Conservation (phyloP, 2,113 vertebrate genomes). For the Pangasianodon gigas region DNA sequence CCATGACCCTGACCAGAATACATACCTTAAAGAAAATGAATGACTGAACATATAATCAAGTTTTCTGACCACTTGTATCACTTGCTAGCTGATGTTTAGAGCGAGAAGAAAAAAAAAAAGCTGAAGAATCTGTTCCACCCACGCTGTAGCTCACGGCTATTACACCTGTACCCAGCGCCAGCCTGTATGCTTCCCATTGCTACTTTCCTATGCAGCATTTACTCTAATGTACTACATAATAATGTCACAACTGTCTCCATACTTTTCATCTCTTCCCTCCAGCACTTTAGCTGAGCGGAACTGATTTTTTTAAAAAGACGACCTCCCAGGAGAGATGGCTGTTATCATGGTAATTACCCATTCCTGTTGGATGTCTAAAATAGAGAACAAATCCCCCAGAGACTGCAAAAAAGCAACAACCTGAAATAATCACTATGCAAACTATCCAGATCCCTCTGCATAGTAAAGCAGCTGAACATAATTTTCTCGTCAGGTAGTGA, state of each 20-base stretch:
- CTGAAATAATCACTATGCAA: constrained; percentile 46
- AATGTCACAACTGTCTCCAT: not conserved
- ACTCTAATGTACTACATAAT: constrained; percentile 27
- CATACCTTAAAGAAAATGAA: not conserved
- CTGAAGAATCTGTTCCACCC: not conserved
- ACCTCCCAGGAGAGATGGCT: constrained; percentile 46
- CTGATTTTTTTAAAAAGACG: constrained; percentile 33
- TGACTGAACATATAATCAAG: not conserved
- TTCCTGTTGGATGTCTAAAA: constrained; percentile 48
- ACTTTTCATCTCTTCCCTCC: constrained; percentile 27
- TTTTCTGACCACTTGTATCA: not conserved
- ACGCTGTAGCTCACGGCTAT: not conserved
- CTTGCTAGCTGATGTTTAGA: not conserved
- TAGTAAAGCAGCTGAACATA: constrained; percentile 37
- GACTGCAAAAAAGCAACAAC: constrained; percentile 28
- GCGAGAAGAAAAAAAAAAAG: not conserved
- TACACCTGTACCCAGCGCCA: not conserved
- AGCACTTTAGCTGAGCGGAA: not conserved
- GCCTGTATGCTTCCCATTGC: not conserved
- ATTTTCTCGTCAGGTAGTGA: constrained; percentile 31
- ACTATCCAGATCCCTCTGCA: constrained; percentile 24
- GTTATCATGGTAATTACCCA: constrained; percentile 65
- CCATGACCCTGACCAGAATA: no score
- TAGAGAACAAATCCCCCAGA: constrained; percentile 43
- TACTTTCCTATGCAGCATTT: not conserved